Conservation (phyloP, 2,113 vertebrate species). For the Erythrocercus mccallii region DNA sequence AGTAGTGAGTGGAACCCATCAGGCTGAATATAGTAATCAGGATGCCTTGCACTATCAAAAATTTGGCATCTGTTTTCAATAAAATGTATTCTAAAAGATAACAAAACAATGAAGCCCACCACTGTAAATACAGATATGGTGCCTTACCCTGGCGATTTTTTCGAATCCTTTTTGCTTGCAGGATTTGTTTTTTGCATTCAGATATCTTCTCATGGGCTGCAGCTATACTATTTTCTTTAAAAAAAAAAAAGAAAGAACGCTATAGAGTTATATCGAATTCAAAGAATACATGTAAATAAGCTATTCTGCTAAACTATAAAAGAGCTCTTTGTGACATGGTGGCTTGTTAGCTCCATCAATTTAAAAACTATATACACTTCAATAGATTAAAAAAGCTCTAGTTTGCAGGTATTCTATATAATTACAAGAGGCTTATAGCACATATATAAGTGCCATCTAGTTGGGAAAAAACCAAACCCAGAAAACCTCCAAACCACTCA, state of each 20-base stretch:
- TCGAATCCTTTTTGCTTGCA: slow-evolving; percentile 94
- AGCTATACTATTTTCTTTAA: slow-evolving; percentile 87
- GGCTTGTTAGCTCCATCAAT: neutral
- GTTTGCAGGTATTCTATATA: neutral
- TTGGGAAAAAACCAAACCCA: neutral
- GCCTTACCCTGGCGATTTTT: slow-evolving; percentile 95
- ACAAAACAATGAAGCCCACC: neutral
- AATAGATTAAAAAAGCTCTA: neutral
- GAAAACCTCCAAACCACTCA: neutral
- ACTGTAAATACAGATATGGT: neutral
- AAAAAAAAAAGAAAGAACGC: neutral
- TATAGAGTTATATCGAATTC: neutral
- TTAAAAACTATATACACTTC: neutral
- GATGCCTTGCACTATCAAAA: neutral
- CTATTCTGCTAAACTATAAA: neutral
- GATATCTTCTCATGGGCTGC: slow-evolving; percentile 96
- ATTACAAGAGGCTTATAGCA: neutral
- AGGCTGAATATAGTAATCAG: neutral
- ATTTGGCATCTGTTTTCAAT: neutral
- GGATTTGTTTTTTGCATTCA: slow-evolving; percentile 98
- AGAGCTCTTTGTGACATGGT: neutral
- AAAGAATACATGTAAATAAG: neutral
- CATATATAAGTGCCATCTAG: neutral
- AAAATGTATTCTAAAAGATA: neutral
- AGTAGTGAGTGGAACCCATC: neutral